These are phyloP conservation scores for Neomorphus geoffroyi DNA, from an alignment of 2,797 vertebrate species.

Conservation along the genomic window DNA sequence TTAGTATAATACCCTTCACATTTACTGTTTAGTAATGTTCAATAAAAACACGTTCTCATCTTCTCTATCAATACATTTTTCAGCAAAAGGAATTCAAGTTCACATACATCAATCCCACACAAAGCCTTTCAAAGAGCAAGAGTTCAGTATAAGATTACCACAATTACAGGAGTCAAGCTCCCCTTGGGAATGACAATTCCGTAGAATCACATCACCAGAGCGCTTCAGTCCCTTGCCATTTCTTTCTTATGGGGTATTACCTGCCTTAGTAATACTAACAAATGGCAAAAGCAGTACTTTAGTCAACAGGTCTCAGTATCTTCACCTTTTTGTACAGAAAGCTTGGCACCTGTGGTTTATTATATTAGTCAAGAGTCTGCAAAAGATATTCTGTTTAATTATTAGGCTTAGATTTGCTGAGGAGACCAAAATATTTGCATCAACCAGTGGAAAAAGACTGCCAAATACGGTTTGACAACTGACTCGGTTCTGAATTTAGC, in stretches of 20 bases:
- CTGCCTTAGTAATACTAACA: background rate
- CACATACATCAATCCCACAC: background rate
- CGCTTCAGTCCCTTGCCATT: background rate
- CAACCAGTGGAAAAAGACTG: background rate
- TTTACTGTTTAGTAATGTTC: background rate
- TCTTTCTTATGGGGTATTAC: background rate
- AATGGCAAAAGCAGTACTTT: background rate
- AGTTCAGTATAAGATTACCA: background rate
- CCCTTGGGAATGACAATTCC: background rate
- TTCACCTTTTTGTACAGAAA: background rate
- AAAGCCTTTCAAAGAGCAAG: background rate
- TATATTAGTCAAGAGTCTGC: background rate
- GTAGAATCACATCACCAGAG: background rate
- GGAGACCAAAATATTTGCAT: background rate
- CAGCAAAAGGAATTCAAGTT: background rate
- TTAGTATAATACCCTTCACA: background rate
- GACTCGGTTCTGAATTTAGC: background rate
- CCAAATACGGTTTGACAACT: background rate
- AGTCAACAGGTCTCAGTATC: background rate
- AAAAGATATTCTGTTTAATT: background rate
- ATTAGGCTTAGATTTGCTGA: background rate
- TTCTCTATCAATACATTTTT: background rate
- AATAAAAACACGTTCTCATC: background rate
- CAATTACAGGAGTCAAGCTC: background rate
- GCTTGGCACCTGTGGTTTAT: background rate